phyloP scores from a whole-genome alignment of 2,113 vertebrate species.

The Clarias magur region DNA sequence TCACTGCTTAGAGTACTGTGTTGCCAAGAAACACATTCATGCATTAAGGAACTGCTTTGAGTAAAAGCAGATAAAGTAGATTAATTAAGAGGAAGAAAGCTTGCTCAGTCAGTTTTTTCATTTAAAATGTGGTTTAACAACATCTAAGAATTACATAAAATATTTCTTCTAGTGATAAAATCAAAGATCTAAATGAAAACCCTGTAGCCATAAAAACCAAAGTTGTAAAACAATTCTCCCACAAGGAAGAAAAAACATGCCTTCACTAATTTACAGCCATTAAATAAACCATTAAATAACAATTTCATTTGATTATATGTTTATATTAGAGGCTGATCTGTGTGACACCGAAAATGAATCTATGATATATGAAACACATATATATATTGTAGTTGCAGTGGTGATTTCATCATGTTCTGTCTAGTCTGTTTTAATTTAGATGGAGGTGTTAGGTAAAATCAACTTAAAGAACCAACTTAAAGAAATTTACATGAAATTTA shows the following conservation, averaged over 20 bases:
- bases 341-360: not conserved
- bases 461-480: not conserved
- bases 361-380: no score
- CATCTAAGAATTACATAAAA: not conserved
- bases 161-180: not conserved
- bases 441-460: not conserved
- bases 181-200: not conserved
- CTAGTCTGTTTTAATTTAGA: not conserved
- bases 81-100: not conserved
- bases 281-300: not conserved
- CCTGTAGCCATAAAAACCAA: not conserved
- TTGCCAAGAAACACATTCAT: not conserved
- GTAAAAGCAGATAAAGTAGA: not conserved
- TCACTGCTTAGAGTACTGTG: not conserved
- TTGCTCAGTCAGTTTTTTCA: no score
- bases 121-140: not conserved
- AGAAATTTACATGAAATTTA: not conserved
- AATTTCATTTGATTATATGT: not conserved
- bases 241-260: not conserved
- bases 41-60: not conserved
- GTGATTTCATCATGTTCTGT: not conserved
- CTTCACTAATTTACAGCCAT: not conserved
- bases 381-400: not conserved
- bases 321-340: not conserved
- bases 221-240: not conserved